Evolutionary conservation across 2,888 invertebrate genomes (phyloP), one percentile per base, ranked within the genome.

Genomic region (Plagodis pulveraria): DNA sequence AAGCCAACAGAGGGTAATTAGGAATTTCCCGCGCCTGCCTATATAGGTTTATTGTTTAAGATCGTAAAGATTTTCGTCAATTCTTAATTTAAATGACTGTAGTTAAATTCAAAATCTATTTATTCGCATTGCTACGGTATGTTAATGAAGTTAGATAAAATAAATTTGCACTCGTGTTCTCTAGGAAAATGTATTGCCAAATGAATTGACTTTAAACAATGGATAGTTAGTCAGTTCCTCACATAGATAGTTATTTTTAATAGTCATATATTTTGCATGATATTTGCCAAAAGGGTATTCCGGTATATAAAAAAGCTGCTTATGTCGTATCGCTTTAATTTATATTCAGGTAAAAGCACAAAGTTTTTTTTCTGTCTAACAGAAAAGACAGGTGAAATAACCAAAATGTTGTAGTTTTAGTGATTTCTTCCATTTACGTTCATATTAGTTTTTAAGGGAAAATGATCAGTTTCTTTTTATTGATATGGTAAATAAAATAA

Each of bases 361-460:
- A 88, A 84, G 49, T 56, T 61, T 33, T 12, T 44, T 50, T 59
- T 64, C 72, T 77, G 76, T 80, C 67, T 64, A 50, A 54, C 49
- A 46, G 50, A 43, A 50, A 46, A 46, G 60, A 74, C 76, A 71
- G 74, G 50, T 46, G 52, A 66, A 61, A 50, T 75, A 84, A 86
- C 87, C 84, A 86, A 87, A 87, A 78, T 62, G 69, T 69, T 59
- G 67, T 82, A 81, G 80, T 71, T 56, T 76, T 77, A 75, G 73
- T 74, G 63, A 58, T 66, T 78, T 84, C 85, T 88, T 87, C 86
- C 86, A 84, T 78, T 70, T 80, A 81, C 70, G 76, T 87, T 87
- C 72, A 66, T 76, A 68, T 79, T 86, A 87, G 80, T 77, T 77
- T 70, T 75, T 83, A 84, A 82, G 76, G 69, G 72, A 71, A 76